Evolutionary conservation across 2,888 invertebrate genomes (phyloP).

Genomic region (Lampropteryx suffumata): DNA sequence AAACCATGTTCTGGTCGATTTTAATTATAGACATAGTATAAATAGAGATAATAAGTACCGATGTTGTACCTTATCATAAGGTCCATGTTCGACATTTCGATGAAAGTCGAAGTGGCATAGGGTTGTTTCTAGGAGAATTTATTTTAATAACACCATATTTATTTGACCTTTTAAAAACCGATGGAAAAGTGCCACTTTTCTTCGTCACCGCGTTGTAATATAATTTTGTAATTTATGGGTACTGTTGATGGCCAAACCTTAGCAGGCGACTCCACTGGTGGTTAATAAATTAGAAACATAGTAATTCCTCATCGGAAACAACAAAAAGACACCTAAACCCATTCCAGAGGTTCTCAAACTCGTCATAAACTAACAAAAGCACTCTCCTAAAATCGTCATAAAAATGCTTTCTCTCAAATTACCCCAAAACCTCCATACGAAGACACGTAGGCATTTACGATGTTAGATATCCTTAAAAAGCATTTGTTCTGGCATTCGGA

Average conservation of each 20-base stretch:
- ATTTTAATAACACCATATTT: constrained; percentile 43
- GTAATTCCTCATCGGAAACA: not conserved
- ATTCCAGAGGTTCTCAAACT: constrained; percentile 12
- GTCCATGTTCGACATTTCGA: no score
- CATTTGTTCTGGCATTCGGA: constrained; percentile 34
- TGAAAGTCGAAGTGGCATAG: no score
- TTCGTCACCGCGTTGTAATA: constrained; percentile 9
- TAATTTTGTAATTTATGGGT: constrained; percentile 30
- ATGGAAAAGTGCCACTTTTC: constrained; percentile 25
- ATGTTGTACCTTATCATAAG: no score
- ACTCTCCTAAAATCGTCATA: constrained; percentile 15
- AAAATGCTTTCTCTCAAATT: constrained; percentile 33
- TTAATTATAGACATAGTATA: no score
- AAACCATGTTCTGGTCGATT: no score
- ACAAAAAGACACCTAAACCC: constrained; percentile 4
- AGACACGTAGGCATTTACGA: constrained; percentile 31
- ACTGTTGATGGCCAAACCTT: no score
- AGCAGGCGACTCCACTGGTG: no score
- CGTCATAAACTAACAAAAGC: constrained; percentile 22
- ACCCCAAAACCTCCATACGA: constrained; percentile 26
- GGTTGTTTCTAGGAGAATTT: constrained; percentile 35
- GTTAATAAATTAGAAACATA: no score
- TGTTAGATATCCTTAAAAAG: constrained; percentile 34
- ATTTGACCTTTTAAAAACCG: constrained; percentile 22
- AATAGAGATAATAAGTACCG: no score